Evolutionary conservation across 2,797 vertebrate genomes (phyloP).

Genomic region (Scolopax bukidnonensis): DNA sequence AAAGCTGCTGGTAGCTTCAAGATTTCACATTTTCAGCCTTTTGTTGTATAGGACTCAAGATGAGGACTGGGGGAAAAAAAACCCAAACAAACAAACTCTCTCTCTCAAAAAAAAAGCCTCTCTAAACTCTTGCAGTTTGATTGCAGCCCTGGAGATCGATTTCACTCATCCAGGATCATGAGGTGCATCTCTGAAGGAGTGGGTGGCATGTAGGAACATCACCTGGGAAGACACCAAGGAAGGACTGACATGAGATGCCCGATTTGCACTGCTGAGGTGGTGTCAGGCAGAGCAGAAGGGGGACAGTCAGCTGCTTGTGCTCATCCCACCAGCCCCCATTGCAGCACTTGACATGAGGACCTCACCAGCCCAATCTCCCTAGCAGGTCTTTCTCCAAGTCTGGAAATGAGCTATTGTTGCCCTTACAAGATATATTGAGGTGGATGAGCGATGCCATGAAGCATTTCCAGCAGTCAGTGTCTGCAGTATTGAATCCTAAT

Average conservation of each 20-base stretch:
- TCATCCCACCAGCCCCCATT: not conserved
- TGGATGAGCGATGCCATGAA: not conserved
- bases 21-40: not conserved
- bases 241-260: not conserved
- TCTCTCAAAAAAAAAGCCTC: not conserved
- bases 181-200: not conserved
- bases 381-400: not conserved
- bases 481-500: not conserved
- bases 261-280: rapidly evolving
- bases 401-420: not conserved
- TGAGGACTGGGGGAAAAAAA: rapidly evolving
- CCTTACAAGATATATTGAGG: not conserved
- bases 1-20: not conserved
- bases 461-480: not conserved
- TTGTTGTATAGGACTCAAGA: not conserved
- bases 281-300: not conserved
- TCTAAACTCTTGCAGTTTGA: not conserved
- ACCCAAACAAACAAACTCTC: not conserved
- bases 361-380: not conserved
- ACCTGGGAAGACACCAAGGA: not conserved
- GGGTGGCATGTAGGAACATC: not conserved
- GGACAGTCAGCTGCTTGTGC: not conserved
- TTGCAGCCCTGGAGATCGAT: not conserved
- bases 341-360: not conserved
- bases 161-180: not conserved